These are phyloP conservation scores for Leptodactylus fuscus DNA, from an alignment of 2,113 vertebrate genomes.

Conservation along the genomic window DNA sequence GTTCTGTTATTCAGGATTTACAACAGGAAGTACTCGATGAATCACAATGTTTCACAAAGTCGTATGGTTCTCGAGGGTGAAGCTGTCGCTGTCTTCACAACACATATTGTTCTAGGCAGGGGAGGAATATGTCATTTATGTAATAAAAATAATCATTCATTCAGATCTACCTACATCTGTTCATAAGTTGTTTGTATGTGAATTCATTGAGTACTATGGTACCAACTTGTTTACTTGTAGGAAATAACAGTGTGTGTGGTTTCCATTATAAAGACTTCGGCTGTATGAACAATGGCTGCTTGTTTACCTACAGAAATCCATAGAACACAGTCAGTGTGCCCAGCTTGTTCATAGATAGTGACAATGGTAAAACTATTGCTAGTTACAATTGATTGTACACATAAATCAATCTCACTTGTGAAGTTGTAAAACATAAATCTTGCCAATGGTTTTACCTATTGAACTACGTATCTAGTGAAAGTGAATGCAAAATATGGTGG, in stretches of 20 bases:
- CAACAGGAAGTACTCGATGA: background rate
- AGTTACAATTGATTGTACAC: background rate
- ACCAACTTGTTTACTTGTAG: too few relatives aligned
- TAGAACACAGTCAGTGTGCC: background rate
- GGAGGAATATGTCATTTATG: conserved; percentile 20
- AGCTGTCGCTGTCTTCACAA: conserved; percentile 3
- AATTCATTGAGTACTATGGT: background rate
- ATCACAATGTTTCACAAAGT: conserved; percentile 8
- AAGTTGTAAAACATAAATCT: background rate
- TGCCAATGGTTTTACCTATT: background rate
- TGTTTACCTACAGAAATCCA: background rate
- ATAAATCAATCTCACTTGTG: background rate
- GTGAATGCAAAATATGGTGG: background rate
- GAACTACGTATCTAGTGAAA: background rate
- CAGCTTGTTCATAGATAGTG: background rate
- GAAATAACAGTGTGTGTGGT: background rate
- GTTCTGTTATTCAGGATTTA: background rate
- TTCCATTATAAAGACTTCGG: background rate
- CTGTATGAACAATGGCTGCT: background rate
- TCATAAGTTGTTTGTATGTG: background rate
- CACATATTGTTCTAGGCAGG: background rate
- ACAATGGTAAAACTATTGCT: background rate
- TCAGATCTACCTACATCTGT: too few relatives aligned
- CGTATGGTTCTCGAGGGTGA: background rate
- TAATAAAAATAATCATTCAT: background rate